Percentiles rank a stretch among this genome's conserved stretches.
These are phyloP conservation scores for Elephantulus edwardii DNA, from an alignment of 2,113 vertebrate genomes.

Conservation along the genomic window DNA sequence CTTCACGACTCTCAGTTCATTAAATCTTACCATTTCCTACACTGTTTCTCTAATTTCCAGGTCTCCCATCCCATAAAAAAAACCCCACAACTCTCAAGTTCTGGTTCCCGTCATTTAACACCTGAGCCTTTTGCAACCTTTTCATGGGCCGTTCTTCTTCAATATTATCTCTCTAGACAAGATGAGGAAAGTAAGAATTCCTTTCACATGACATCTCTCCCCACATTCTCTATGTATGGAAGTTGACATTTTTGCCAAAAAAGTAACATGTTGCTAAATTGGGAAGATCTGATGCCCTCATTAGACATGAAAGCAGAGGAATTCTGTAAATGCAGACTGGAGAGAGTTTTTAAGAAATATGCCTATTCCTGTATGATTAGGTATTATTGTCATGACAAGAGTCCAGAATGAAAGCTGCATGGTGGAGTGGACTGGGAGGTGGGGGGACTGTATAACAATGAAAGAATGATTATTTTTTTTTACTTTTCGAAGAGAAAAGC, in stretches of 20 bases:
- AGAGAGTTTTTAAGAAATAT: background rate
- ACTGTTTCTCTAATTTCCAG: conserved; percentile 13
- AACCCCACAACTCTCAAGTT: background rate
- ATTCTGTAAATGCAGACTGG: background rate
- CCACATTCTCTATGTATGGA: background rate
- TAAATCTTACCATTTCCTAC: conserved; percentile 17
- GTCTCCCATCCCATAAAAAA: no score
- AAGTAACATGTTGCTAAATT: background rate
- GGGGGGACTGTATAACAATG: no score
- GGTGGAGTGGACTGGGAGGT: no score
- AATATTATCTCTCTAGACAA: background rate
- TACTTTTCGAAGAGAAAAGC: no score
- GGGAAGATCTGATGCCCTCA: background rate
- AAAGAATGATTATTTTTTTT: no score
- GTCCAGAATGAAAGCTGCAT: no score
- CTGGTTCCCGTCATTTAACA: background rate
- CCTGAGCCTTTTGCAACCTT: background rate
- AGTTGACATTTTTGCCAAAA: background rate
- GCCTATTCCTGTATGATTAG: no score
- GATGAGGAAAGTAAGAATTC: background rate
- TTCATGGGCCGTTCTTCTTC: conserved; percentile 1
- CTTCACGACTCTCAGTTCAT: conserved; percentile 25
- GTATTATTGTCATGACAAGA: no score
- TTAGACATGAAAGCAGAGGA: background rate
- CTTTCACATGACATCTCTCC: background rate